Base-by-base conservation (phyloP, 1,140 invertebrate genomes). In the Achatina immaculata region DNA sequence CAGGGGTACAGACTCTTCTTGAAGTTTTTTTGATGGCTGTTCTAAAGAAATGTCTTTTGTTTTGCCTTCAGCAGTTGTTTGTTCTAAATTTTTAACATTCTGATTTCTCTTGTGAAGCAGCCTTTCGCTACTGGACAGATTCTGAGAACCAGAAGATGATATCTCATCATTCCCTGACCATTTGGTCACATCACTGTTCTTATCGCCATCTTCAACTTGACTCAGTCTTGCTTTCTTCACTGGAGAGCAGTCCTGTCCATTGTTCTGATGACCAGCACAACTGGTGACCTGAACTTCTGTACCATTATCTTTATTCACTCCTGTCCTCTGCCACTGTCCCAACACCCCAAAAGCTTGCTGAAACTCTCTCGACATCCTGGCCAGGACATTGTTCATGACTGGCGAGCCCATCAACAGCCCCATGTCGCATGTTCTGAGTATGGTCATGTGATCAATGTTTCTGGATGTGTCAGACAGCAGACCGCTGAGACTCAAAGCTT, bases 381-480 rank as follows among this genome's bases (percentile, higher is more conserved):
- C 87, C 19, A 93, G 83, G 34, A 92, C 86, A 84, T 91, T 92
- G 72, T 91, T 83, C 34, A 89, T 77, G 38, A 93, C 71, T 16
- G 95, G 95, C 66, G 94, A 94, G 19, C 96, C 96, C 92, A 97
- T 94, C 31, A 97, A 89, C 81, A 97, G 92, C 3, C 95, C 96
- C 92, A 94, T 94, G 91, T 98, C 96, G 89, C 95, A 93, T 78
- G 94, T 93, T 89, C 94, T 92, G 72, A 96, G 93, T 51, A 94
- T 92, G 84, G 94, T 90, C 84, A 92, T 65, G 55, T 83, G 82
- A 78, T 83, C 76, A 45, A 79, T 81, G 72, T 83, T 85, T 16
- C 79, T 78, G 24, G 79, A 68, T n/a, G 65, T 65, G 31, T 81
- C 78, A 36, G 65, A 78, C 42, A 84, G n/a, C 43, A 86, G 42